Base-by-base conservation (phyloP, 37 sponge, comb jelly and placozoan species). In the Tethya wilhelma region DNA sequence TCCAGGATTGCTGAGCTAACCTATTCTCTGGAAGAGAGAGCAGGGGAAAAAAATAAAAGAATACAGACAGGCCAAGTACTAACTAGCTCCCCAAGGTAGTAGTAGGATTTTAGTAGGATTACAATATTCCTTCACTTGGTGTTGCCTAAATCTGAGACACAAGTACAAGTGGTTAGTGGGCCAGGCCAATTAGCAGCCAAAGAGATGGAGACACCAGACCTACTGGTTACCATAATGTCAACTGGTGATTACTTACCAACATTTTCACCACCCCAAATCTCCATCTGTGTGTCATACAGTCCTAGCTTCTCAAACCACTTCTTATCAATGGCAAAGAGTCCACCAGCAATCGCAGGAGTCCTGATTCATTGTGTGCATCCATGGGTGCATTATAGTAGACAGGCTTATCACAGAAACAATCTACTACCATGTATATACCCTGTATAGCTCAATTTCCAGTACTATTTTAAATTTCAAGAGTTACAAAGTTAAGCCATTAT, bases 341-440 rank as follows among this genome's bases (percentile, higher is more conserved):
- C 95, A 42, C 95, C 95, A 77, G 95, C 93, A 67, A 92, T 92
- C 20, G 93, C 80, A 30, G 93, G 81, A 0, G 93, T 80, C 72
- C 81, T 79, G 76, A 8, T 37, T 4, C n/a, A n/a, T n/a, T n/a
- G n/a, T n/a, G n/a, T n/a, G 40, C 39, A 9, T n/a, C 31, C 64
- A 63, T 11, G 28, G 63, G 28, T 3, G 19, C 14, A 19, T 19
- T 49, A 49, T 49, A 49, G 53, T 49, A 49, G 9, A 14, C 53
- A 9, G 9, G 53, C 53, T 19, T 49, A 14, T 49, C 53, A 19
- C 14, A 49, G 9, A 9, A 49, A 49, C 14, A 19, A 14, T 49
- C 14, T 49, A n/a, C n/a, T n/a, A n/a, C 20, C 41, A 29, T 62
- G 67, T 67, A 34, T 8, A 67, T 20, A n/a, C n/a, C n/a, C n/a